phyloP scores from a whole-genome alignment of 1,140 invertebrate genomes.

The Glossosoma conforme region DNA sequence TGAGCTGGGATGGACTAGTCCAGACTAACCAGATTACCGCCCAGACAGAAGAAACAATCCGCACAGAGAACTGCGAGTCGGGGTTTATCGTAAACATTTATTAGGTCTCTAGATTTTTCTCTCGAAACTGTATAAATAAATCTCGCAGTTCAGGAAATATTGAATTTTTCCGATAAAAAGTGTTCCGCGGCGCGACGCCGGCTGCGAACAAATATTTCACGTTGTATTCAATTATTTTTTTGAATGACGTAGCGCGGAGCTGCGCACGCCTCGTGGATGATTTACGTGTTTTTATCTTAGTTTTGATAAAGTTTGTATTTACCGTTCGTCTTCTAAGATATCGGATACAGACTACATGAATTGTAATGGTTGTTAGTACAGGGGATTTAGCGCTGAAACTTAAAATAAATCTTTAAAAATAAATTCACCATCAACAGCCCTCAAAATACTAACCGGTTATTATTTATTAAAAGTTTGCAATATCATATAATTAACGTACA shows the following conservation, averaged over 20 bases:
- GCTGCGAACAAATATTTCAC: conserved; percentile 5
- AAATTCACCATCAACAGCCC: no score
- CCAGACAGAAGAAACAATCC: conserved; percentile 22
- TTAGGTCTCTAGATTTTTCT: conserved; percentile 14
- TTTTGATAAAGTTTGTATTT: no score
- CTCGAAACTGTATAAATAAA: conserved; percentile 22
- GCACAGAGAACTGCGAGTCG: conserved; percentile 7
- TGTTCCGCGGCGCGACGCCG: background rate
- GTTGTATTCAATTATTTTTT: conserved; percentile 23
- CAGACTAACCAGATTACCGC: conserved; percentile 28
- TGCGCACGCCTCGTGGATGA: background rate
- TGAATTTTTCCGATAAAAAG: conserved; percentile 19
- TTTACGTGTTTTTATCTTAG: no score
- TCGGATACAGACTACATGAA: no score
- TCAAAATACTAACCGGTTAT: no score
- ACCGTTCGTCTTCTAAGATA: no score
- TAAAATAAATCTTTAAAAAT: no score
- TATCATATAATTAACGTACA: no score
- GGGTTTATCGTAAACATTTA: conserved; percentile 27
- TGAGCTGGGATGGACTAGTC: no score
- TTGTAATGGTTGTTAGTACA: no score
- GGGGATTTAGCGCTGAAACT: no score
- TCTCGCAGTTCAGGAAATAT: conserved; percentile 18
- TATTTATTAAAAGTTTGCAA: no score
- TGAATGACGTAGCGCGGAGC: conserved; percentile 16